These are phyloP conservation scores for Penaeus monodon DNA, from an alignment of 2,888 invertebrate genomes.

Conservation along the genomic window DNA sequence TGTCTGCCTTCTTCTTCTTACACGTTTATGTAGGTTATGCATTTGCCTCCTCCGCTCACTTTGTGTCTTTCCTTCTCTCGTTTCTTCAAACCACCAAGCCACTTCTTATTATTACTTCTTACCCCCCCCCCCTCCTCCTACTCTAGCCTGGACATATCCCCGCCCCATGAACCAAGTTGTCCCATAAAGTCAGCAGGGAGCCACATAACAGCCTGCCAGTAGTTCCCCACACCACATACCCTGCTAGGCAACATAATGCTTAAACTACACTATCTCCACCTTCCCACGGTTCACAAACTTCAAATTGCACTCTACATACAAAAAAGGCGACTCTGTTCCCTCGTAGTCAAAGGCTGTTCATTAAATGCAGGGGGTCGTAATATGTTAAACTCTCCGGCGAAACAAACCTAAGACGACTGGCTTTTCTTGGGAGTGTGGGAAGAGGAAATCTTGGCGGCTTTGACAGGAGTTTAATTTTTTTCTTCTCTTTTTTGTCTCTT, in stretches of 20 bases:
- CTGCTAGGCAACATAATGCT: slow-evolving; percentile 8
- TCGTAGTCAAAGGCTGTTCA: too few species aligned
- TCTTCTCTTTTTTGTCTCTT: too few species aligned
- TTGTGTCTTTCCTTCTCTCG: slow-evolving; percentile 23
- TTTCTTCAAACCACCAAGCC: slow-evolving; percentile 9
- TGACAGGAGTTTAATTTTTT: too few species aligned
- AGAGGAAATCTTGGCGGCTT: too few species aligned
- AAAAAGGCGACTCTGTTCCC: too few species aligned
- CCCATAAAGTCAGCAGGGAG: slow-evolving; percentile 20
- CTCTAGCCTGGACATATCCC: not conserved
- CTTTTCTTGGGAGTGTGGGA: too few species aligned
- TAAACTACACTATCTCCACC: not conserved
- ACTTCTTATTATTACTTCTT: slow-evolving; percentile 1
- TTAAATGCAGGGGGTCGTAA: too few species aligned
- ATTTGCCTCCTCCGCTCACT: not conserved
- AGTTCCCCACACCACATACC: slow-evolving; percentile 9
- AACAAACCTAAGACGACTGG: too few species aligned
- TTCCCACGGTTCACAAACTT: slow-evolving; percentile 17
- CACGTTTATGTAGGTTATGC: not conserved
- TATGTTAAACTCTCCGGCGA: too few species aligned
- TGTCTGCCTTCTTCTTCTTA: too few species aligned
- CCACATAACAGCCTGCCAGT: slow-evolving; percentile 12
- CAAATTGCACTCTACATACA: slow-evolving; percentile 6
- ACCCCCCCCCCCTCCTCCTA: slow-evolving; percentile 1
- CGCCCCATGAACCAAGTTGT: slow-evolving; percentile 7